Evolutionary conservation across 2,888 invertebrate species (phyloP).

Genomic region (Harmothoe impar): DNA sequence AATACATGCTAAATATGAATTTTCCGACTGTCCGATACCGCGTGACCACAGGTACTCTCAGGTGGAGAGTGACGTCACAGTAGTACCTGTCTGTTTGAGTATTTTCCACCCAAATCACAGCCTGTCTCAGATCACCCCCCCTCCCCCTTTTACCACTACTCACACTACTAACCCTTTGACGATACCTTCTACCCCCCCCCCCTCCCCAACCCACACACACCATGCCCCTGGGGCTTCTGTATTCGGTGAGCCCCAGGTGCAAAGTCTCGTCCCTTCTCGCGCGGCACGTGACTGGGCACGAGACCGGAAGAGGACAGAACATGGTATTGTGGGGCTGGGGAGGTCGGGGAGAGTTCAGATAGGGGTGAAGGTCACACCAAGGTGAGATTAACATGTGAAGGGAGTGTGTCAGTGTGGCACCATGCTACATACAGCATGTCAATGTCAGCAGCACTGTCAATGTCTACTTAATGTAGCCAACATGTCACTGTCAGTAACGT

Average conservation of each 20-base stretch:
- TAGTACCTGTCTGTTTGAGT: background rate
- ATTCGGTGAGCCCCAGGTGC: background rate
- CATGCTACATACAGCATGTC: no score
- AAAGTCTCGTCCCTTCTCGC: background rate
- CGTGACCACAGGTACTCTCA: no score
- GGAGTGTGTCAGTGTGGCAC: no score
- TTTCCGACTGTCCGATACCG: no score
- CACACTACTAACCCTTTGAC: background rate
- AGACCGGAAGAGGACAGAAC: background rate
- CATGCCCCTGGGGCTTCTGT: background rate
- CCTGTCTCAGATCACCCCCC: background rate
- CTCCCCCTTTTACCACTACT: no score
- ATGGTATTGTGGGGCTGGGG: conserved; percentile 9
- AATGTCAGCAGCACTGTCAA: no score
- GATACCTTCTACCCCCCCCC: background rate
- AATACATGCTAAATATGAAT: no score
- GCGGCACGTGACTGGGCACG: background rate
- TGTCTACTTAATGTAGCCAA: no score
- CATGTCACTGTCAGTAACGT: no score
- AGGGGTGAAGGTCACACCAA: background rate
- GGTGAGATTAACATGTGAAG: no score
- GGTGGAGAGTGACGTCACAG: no score
- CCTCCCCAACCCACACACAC: background rate
- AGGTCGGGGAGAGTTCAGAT: background rate
- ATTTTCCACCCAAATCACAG: background rate